Evolutionary conservation across 2,888 invertebrate species (phyloP).

Genomic region (Zele albiditarsus): DNA sequence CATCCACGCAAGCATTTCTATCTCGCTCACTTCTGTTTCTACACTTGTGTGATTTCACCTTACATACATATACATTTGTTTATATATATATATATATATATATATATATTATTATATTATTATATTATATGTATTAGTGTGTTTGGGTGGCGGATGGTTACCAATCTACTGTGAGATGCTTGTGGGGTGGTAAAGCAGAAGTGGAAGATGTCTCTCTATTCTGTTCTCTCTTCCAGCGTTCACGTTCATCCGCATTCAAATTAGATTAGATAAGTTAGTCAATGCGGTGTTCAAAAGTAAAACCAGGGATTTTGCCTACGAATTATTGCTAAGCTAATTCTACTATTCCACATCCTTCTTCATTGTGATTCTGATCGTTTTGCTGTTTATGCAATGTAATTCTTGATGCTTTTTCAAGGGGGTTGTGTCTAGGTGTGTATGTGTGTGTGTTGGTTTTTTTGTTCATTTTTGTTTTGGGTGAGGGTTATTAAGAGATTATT

Average conservation of each 20-base stretch:
- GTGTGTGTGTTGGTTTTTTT: not conserved
- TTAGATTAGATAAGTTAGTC: constrained; percentile 72
- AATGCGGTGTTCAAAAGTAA: constrained; percentile 69
- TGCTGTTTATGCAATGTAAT: not conserved
- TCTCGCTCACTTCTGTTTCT: constrained; percentile 17
- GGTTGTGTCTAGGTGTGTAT: not conserved
- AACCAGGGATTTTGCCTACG: constrained; percentile 62
- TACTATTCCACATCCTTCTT: not conserved
- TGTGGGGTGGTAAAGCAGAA: constrained; percentile 17
- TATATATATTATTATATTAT: no score
- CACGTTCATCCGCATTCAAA: constrained; percentile 65
- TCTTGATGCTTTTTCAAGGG: no score
- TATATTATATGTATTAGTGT: constrained; percentile 12
- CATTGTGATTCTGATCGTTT: not conserved
- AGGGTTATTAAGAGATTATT: no score
- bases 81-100: no score
- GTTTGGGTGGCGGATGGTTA: constrained; percentile 17
- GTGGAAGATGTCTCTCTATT: constrained; percentile 16
- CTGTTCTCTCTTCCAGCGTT: constrained; percentile 20
- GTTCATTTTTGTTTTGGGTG: no score
- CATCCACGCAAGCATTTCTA: constrained; percentile 24
- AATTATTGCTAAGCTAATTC: constrained; percentile 28
- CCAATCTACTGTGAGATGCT: not conserved
- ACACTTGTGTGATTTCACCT: constrained; percentile 19
- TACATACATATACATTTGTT: constrained; percentile 25